phyloP scores from a whole-genome alignment of 2,113 vertebrate genomes.

The Corydoras sp. region DNA sequence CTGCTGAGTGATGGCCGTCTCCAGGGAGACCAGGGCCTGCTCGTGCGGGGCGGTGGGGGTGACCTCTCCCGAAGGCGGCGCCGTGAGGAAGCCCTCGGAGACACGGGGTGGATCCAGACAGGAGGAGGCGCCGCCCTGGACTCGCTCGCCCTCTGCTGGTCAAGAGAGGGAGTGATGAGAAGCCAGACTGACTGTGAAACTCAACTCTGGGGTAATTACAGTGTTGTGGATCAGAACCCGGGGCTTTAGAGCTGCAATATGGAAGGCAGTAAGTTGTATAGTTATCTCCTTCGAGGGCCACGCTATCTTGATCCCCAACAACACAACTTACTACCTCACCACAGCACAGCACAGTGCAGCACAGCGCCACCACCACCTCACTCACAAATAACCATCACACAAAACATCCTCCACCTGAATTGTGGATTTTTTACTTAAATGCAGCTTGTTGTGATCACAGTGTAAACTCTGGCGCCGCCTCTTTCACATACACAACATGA shows the following conservation, averaged over 20 bases:
- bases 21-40: conserved; percentile 74
- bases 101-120: conserved; percentile 70
- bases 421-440: not conserved
- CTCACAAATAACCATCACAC: not conserved
- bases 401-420: no score
- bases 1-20: conserved; percentile 76
- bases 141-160: conserved; percentile 67
- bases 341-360: conserved; percentile 62
- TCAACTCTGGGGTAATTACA: no score
- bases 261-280: conserved; percentile 97
- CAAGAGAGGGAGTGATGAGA: conserved; percentile 15
- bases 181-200: no score
- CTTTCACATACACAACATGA: no score
- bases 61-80: conserved; percentile 78
- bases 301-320: conserved; percentile 80
- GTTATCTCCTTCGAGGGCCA: conserved; percentile 84
- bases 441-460: no score
- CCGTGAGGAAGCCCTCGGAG: conserved; percentile 80
- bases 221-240: not conserved
- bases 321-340: conserved; percentile 98
- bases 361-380: conserved; percentile 41
- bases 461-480: no score
- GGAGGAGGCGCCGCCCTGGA: conserved; percentile 59
- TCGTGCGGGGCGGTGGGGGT: conserved; percentile 73
- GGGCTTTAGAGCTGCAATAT: conserved; percentile 45